Percentiles rank a stretch among this genome's conserved stretches.
Conservation (phyloP, 2,888 invertebrate species). For the Metopia argyrocephala region DNA sequence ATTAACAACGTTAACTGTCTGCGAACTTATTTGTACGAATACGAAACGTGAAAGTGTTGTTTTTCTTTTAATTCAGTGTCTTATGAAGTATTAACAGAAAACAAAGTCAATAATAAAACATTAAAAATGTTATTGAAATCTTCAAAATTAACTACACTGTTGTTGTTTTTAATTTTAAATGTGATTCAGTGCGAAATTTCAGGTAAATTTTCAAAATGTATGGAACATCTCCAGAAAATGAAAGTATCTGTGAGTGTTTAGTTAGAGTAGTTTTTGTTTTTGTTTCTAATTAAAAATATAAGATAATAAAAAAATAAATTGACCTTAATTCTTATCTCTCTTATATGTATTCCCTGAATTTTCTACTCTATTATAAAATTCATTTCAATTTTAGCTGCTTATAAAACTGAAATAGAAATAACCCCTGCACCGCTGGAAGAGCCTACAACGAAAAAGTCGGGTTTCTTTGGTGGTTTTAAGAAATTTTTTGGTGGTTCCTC, state of each 20-base stretch:
- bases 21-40: background rate
- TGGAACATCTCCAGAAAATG: background rate
- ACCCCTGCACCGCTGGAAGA: constrained; percentile 72
- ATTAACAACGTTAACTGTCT: constrained; percentile 42
- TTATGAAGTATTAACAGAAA: constrained; percentile 11
- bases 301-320: constrained; percentile 7
- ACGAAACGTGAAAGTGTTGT: constrained; percentile 1
- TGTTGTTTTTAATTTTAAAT: constrained; percentile 59
- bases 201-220: constrained; percentile 68
- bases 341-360: constrained; percentile 8
- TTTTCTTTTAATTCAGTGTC: background rate
- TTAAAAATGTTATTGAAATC: constrained; percentile 56
- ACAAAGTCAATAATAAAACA: constrained; percentile 19
- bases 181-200: constrained; percentile 70
- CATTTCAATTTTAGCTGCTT: constrained; percentile 66
- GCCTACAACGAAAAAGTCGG: constrained; percentile 71
- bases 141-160: constrained; percentile 40
- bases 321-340: constrained; percentile 50
- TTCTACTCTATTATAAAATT: constrained; percentile 8
- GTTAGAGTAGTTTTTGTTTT: no score
- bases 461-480: constrained; percentile 75
- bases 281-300: background rate
- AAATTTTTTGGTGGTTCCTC: constrained; percentile 71
- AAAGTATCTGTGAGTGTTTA: no score
- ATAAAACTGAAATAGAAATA: constrained; percentile 73